Percentiles rank a stretch among this genome's conserved stretches.
These are phyloP conservation scores for Brachionus plicatilis DNA, from an alignment of 1,140 invertebrate species.

Conservation along the genomic window DNA sequence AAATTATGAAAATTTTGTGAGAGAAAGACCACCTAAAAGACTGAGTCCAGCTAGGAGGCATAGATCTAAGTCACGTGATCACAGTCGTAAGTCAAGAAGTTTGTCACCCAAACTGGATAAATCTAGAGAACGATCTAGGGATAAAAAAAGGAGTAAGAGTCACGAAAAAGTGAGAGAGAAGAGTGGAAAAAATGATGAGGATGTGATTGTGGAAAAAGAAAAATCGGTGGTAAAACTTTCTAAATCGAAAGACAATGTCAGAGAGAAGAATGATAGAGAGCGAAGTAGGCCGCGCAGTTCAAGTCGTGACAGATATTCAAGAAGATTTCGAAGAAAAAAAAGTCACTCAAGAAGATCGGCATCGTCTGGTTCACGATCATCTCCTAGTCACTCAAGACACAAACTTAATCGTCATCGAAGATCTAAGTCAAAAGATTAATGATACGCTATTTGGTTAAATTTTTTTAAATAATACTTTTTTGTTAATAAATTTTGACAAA, in stretches of 20 bases:
- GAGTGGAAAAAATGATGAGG: not conserved
- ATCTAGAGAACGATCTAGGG: not conserved
- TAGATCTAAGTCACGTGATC: not conserved
- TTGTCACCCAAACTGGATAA: not conserved
- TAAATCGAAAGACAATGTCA: not conserved
- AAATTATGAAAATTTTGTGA: constrained; percentile 10
- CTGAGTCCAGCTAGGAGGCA: not conserved
- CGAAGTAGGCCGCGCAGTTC: not conserved
- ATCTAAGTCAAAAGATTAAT: not conserved
- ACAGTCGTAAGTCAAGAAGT: not conserved
- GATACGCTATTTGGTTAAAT: not conserved
- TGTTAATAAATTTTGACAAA: not conserved
- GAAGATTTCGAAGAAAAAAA: not conserved
- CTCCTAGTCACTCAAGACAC: not conserved
- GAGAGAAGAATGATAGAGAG: not conserved
- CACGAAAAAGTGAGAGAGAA: not conserved
- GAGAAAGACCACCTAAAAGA: not conserved
- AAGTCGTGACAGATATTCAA: not conserved
- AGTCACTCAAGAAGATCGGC: not conserved
- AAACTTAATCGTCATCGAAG: not conserved
- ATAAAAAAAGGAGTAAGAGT: not conserved
- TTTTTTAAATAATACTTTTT: not conserved
- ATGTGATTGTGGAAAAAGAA: not conserved
- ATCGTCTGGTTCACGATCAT: not conserved
- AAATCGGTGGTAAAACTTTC: not conserved